Base-by-base conservation (phyloP, 2,888 invertebrate species). In the Philhelius pedissequus region DNA sequence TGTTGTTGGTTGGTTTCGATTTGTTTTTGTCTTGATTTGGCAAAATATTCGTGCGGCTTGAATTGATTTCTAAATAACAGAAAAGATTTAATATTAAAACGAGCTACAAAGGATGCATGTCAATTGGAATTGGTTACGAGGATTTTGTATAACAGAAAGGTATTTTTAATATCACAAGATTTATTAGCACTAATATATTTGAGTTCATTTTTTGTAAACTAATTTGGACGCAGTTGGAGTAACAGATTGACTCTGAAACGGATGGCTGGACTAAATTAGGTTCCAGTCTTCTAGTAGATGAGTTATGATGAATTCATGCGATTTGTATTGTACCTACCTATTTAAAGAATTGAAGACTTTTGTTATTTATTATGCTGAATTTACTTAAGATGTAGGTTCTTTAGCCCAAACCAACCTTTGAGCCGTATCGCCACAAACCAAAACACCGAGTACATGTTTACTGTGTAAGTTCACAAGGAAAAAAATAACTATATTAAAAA, bases 61-160 rank as follows among this genome's bases (percentile, higher is more conserved):
- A 84, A 84, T 84, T 84, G 84, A 84, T 84, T 80, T 84, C 71
- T 76, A 84, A 84, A 84, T 80, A 80, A 84, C 71, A 80, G 32
- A 32, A 74, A 75, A 84, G 84, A 84, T 84, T 84, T 84, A 71
- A 84, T 84, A 84, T 84, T 75, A 40, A 80, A 71, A 60, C 71
- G 68, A 75, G 75, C 80, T 71, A 84, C 84, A 84, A 35, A 75
- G 75, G 80, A 71, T 84, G 84, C 84, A 84, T 84, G 84, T 75
- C 80, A 84, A 84, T 84, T 60, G 71, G 69, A 27, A 30, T 52
- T 45, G 64, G 52, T 22, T 50, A 79, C 25, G 7, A 13, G 35
- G 35, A 50, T n/a, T 50, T 50, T 50, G 11, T 15, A 7, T 27
- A 22, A 22, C 13, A 68, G 60, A 25, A 62, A 56, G 43, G 62